Base-by-base conservation (phyloP, 2,113 vertebrate genomes). In the Zosterops pallidus region DNA sequence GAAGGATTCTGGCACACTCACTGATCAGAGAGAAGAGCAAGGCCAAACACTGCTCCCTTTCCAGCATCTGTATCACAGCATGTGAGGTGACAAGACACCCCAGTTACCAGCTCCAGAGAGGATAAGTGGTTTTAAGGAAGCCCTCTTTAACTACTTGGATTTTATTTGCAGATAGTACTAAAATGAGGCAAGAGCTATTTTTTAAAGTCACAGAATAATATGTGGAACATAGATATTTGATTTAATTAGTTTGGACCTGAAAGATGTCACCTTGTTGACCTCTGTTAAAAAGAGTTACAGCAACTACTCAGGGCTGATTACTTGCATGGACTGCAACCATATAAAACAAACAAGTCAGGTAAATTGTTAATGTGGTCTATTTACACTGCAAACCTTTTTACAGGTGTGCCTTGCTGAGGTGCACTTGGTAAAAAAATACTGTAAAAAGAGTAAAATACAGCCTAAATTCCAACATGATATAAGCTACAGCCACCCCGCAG, bases 41-140 rank as follows among this genome's bases (percentile, higher is more conserved):
- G 10, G 14, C 9, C 17, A 84, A 86, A 62, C 9, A 52, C 56
- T 78, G 41, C 12, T 56, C 21, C 59, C 21, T 67, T 78, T n/a
- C 39, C 44, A 75, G 12, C 16, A 70, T 33, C 35, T 26, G 20
- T 71, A 57, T 35, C 64, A 52, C 3, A 87, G 78, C 41, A 78
- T 0, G 0, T 12, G 21, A 26, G 23, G 11, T 52, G 47, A 70
- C 6, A 46, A 71, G 60, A 41, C 41, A 70, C 3, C 10, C 4
- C 52, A 70, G 52, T 24, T 91, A 76, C 14, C 44, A 92, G 9
- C 2, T 41, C 19, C 37, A 90, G 49, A 39, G 57, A 72, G 46
- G 28, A 16, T 11, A 77, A 62, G 16, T 33, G 47, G 11, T 39
- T 75, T 82, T 59, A 84, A 84, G 22, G 42, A 91, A 86, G 28